These are phyloP conservation scores for Stenoptilia bipunctidactyla DNA, from an alignment of 2,888 invertebrate genomes.

Conservation along the genomic window DNA sequence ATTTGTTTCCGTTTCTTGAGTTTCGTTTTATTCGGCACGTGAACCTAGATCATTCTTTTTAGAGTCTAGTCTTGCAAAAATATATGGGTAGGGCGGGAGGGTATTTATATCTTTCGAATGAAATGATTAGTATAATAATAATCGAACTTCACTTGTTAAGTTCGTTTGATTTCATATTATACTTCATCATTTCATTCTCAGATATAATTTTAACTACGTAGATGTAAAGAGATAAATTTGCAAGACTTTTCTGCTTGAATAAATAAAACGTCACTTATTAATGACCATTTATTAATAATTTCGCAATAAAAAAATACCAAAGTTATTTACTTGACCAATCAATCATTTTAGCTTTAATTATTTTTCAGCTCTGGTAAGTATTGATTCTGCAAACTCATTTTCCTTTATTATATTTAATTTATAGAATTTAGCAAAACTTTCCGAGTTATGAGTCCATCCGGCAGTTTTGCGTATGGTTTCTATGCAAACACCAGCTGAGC, in stretches of 20 bases:
- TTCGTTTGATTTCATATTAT: neutral
- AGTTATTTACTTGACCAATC: neutral
- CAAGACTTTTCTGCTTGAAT: neutral
- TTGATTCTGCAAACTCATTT: neutral
- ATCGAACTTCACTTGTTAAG: constrained; percentile 1
- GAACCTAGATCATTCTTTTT: neutral
- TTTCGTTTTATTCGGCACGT: no score
- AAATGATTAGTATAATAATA: neutral
- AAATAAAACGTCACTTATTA: neutral
- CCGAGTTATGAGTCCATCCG: neutral
- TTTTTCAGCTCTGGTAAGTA: neutral
- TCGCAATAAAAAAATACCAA: neutral
- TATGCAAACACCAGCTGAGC: neutral
- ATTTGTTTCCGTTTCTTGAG: neutral
- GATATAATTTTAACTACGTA: neutral
- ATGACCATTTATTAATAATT: neutral
- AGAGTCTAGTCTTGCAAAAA: neutral
- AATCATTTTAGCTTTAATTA: neutral
- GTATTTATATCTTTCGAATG: neutral
- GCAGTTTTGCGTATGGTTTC: neutral
- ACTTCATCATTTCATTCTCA: constrained; percentile 1
- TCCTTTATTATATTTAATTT: neutral
- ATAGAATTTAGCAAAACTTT: neutral
- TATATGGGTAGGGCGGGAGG: neutral
- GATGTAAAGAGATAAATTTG: neutral